phyloP scores from a whole-genome alignment of 1,140 invertebrate species.

The Drosophila nikananu region DNA sequence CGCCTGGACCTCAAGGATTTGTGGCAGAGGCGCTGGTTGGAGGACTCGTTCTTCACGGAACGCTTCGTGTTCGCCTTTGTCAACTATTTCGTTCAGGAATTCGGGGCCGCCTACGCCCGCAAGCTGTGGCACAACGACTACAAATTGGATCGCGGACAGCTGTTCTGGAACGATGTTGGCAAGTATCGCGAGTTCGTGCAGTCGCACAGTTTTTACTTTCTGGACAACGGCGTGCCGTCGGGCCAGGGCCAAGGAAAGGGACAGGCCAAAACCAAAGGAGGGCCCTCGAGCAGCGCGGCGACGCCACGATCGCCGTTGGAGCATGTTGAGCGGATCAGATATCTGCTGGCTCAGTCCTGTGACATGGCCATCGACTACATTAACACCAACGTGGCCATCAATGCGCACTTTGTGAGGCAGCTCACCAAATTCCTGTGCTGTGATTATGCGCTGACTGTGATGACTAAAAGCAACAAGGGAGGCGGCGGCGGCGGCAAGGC shows the following conservation, averaged over 20 bases:
- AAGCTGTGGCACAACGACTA: slow-evolving; percentile 75
- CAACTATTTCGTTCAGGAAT: slow-evolving; percentile 73
- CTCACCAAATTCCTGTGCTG: slow-evolving; percentile 81
- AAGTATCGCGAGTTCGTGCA: slow-evolving; percentile 68
- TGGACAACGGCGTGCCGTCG: slow-evolving; percentile 40
- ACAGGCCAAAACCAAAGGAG: slow-evolving; percentile 22
- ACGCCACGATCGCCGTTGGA: slow-evolving; percentile 53
- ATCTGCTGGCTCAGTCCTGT: slow-evolving; percentile 54
- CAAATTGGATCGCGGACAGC: slow-evolving; percentile 68
- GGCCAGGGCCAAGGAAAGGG: slow-evolving; percentile 6
- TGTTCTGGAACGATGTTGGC: slow-evolving; percentile 64
- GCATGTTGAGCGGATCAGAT: slow-evolving; percentile 71
- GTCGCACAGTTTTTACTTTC: slow-evolving; percentile 64
- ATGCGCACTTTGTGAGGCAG: slow-evolving; percentile 64
- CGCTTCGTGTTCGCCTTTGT: slow-evolving; percentile 75
- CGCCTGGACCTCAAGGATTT: slow-evolving; percentile 64
- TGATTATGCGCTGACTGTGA: slow-evolving; percentile 77
- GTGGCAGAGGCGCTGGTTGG: slow-evolving; percentile 71
- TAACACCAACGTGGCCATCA: slow-evolving; percentile 78
- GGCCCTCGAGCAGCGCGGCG: slow-evolving; percentile 3
- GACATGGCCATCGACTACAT: slow-evolving; percentile 82
- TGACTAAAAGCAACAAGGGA: slow-evolving; percentile 45
- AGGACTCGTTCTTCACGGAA: slow-evolving; percentile 45
- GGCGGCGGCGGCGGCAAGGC: slow-evolving; percentile 24
- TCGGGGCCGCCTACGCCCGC: slow-evolving; percentile 69